These are phyloP conservation scores for Oreochromis niloticus DNA, from an alignment of 2,113 vertebrate genomes.

Conservation along the genomic window DNA sequence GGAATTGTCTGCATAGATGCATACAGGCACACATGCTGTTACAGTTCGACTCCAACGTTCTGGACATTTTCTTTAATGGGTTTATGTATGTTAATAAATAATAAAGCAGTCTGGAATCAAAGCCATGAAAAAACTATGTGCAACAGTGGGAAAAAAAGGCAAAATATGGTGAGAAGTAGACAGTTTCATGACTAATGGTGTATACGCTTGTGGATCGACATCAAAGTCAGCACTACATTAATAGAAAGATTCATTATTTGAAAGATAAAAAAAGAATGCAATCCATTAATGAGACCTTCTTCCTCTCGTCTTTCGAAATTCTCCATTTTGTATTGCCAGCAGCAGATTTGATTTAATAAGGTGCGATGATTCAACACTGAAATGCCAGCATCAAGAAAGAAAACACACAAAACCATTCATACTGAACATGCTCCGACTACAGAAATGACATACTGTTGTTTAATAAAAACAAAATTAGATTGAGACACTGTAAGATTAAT, in stretches of 20 bases:
- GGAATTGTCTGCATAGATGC: background rate
- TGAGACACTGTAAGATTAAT: background rate
- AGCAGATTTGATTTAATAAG: slow-evolving; percentile 53
- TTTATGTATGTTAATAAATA: background rate
- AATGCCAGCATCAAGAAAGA: background rate
- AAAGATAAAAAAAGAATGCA: slow-evolving; percentile 33
- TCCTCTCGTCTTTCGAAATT: slow-evolving; percentile 1
- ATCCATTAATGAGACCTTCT: slow-evolving; percentile 34
- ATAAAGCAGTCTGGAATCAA: slow-evolving; percentile 3
- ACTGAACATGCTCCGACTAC: background rate
- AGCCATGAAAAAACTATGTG: background rate
- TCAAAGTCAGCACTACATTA: slow-evolving; percentile 47
- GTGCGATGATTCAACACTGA: slow-evolving; percentile 24
- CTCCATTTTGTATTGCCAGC: slow-evolving; percentile 47
- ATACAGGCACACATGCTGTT: background rate
- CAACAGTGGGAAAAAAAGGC: background rate
- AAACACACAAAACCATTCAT: background rate
- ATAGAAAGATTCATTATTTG: slow-evolving; percentile 48
- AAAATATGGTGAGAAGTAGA: background rate
- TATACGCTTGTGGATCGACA: slow-evolving; percentile 16
- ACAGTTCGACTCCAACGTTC: background rate
- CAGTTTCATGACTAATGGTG: slow-evolving; percentile 11
- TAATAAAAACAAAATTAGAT: background rate
- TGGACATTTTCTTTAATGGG: background rate
- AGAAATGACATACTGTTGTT: background rate